Base-by-base conservation (phyloP, 2,888 invertebrate genomes). In the Netelia melanura region DNA sequence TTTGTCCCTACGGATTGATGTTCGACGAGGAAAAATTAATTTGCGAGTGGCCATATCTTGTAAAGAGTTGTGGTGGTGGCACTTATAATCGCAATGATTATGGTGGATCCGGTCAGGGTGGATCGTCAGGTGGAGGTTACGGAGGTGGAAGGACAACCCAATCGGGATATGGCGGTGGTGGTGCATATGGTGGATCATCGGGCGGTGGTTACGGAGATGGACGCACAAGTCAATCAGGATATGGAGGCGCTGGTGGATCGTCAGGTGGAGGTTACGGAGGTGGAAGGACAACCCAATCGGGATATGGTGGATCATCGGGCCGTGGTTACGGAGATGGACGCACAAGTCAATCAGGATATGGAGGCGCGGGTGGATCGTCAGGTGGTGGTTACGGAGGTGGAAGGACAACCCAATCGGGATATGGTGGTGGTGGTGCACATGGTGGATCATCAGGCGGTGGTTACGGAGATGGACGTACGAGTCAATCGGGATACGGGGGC, bases 41-140 rank as follows among this genome's bases (percentile, higher is more conserved):
- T 82, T 97, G 97, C 91, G 97, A 97, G 93, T 97, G 97, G 97
- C 96, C 97, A 0, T 97, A 97, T 97, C 91, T 96, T 77, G 97
- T 97, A 25, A 96, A 96, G 0, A 95, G 94, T 10, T 96, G 96
- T 87, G 95, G 95, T 0, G 94, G 94, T 87, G 94, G 95, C 56
- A 95, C 94, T 6, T 94, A 95, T 88, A 85, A 89, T 11, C 87
- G 89, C 76, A 83, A 86, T 1, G 95, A 95, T 86, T 95, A 95
- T 0, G 95, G 95, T 94, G 76, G 83, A 54, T 58, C 64, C 65
- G 86, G 85, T 56, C 72, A 65, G 14, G 81, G 52, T 23, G 75
- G 68, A 11, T 52, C 38, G 23, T 68, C 30, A 1, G 68, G 48
- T 10, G 83, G 70, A 62, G 82, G 44, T n/a, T 43, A 76, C 21